phyloP scores from a whole-genome alignment of 2,888 invertebrate genomes.

The Pycnomerus fuliginosus region DNA sequence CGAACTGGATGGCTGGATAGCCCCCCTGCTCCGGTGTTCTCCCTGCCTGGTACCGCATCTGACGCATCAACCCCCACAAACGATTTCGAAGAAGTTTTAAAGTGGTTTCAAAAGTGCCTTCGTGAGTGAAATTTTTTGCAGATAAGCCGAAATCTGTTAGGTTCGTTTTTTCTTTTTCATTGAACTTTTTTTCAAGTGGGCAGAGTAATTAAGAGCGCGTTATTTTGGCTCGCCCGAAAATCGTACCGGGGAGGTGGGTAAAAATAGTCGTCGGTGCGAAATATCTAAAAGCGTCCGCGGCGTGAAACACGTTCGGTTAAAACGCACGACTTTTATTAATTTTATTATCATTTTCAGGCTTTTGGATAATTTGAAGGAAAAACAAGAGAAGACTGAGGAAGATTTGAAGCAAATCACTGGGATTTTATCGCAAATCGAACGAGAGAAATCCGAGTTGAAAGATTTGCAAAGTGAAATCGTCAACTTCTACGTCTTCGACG shows the following conservation, averaged over 20 bases:
- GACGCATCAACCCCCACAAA: slow-evolving; percentile 14
- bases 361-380: slow-evolving; percentile 74
- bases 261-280: slow-evolving; percentile 35
- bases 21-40: slow-evolving; percentile 29
- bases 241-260: slow-evolving; percentile 34
- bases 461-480: slow-evolving; percentile 65
- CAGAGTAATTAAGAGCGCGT: slow-evolving; percentile 15
- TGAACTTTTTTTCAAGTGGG: background rate
- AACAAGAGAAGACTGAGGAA: slow-evolving; percentile 70
- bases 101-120: background rate
- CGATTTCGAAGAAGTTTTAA: background rate
- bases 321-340: slow-evolving; percentile 8
- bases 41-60: slow-evolving; percentile 46
- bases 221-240: slow-evolving; percentile 37
- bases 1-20: slow-evolving; percentile 58
- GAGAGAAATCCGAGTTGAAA: slow-evolving; percentile 68
- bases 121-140: background rate
- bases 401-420: slow-evolving; percentile 76
- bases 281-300: slow-evolving; percentile 11
- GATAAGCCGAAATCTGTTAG: background rate
- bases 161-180: background rate
- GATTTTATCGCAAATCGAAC: slow-evolving; percentile 68
- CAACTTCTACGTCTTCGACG: slow-evolving; percentile 76
- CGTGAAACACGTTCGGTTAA: slow-evolving; percentile 31
- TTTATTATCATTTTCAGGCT: slow-evolving; percentile 60